Evolutionary conservation across 2,113 vertebrate species (phyloP).

Genomic region (Spea multiplicata): DNA sequence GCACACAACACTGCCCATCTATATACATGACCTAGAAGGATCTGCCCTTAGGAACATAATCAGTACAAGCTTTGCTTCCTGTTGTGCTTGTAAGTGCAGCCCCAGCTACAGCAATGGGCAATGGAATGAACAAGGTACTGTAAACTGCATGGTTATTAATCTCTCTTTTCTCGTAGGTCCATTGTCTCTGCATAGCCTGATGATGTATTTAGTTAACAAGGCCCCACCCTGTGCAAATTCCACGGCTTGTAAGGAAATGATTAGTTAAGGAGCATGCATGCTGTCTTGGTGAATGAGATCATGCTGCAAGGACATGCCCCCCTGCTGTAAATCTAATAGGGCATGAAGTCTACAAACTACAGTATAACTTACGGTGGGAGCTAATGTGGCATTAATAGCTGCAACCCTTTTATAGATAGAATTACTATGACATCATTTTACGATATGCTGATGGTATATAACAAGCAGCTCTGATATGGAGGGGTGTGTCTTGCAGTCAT

Average conservation of each 20-base stretch:
- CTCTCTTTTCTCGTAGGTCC: background rate
- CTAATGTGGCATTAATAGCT: background rate
- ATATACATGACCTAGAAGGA: constrained; percentile 9
- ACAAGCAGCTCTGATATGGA: background rate
- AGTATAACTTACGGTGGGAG: too few species aligned
- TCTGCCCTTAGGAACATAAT: background rate
- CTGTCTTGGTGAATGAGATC: background rate
- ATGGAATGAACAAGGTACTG: constrained; percentile 46
- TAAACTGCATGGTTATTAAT: constrained; percentile 24
- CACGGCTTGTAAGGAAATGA: background rate
- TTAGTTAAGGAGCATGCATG: background rate
- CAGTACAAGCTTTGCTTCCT: constrained; percentile 10
- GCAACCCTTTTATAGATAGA: too few species aligned
- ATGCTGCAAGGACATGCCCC: background rate
- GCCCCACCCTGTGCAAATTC: background rate
- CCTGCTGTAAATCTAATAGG: background rate
- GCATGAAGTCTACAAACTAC: too few species aligned
- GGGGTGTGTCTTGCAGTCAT: constrained; percentile 20
- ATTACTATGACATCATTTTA: background rate
- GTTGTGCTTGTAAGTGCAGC: constrained; percentile 10
- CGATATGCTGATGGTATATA: background rate
- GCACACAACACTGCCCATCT: background rate
- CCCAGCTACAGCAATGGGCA: constrained; percentile 30
- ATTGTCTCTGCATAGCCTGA: too few species aligned
- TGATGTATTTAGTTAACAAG: background rate